Base-by-base conservation (phyloP, 92 coral and sea anemone species). In the Pocillopora meandrina region DNA sequence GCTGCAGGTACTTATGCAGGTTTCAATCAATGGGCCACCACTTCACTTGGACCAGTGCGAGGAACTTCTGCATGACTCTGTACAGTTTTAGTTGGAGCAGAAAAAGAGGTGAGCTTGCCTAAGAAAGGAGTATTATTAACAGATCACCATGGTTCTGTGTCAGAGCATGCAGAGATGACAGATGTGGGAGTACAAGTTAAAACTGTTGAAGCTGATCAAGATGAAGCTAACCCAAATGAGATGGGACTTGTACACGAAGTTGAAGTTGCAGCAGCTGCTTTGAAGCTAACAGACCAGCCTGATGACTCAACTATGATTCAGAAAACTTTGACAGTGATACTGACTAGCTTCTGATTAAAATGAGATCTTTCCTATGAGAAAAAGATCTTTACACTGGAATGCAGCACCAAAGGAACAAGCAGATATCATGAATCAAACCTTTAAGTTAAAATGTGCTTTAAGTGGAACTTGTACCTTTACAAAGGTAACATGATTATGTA, bases 151-250 rank as follows among this genome's bases (percentile, higher is more conserved):
- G 82, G 61, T 63, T 63, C 82, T 78, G 72, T 78, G 72, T 78
- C 42, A 10, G 72, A 20, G 72, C 72, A 63, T 78, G 60, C 64
- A 65, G n/a, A 78, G 72, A 52, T 78, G 82, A 73, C 72, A 65
- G 73, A 42, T 78, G 82, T 47, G 82, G 82, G 72, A 62, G 82
- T 77, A 71, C 82, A 77, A 71, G 72, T 62, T 77, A 71, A 77
- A 78, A 64, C 82, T 64, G 82, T 47, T 78, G 61, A 78, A 78
- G 72, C 73, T 64, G 72, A 65, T 78, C 82, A 64, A 42, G 82
- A 36, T 78, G 72, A 78, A 63, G 82, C 72, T 62, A 62, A 59
- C 81, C 42, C 71, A 77, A 62, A 77, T 61, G 81, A 77, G 71
- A 77, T 77, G 71, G 82, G 60, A 36, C 82, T 77, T 34, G 11